Percentiles rank a stretch among this genome's conserved stretches.
phyloP scores from a whole-genome alignment of 2,113 vertebrate species.

The Dipodomys merriami region DNA sequence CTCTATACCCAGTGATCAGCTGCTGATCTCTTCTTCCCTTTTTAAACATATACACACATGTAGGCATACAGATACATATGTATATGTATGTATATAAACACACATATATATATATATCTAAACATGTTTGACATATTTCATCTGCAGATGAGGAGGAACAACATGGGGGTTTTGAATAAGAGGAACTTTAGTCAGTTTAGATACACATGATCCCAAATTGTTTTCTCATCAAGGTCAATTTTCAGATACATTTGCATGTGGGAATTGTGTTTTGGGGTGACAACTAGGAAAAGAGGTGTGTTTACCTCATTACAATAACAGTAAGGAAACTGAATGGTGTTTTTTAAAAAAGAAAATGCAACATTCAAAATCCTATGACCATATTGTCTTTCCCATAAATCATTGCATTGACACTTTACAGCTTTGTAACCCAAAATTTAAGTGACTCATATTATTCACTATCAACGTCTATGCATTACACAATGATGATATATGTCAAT shows the following conservation, averaged over 20 bases:
- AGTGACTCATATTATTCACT: not conserved
- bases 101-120: too few relatives aligned
- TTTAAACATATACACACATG: not conserved
- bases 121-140: not conserved
- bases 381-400: not conserved
- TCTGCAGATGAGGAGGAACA: too few relatives aligned
- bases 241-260: not conserved
- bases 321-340: not conserved
- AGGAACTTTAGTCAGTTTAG: not conserved
- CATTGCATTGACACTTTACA: not conserved
- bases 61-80: rapidly evolving
- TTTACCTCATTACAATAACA: not conserved
- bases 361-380: not conserved
- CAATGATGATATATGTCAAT: not conserved
- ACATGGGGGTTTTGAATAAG: not conserved
- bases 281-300: not conserved
- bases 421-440: not conserved
- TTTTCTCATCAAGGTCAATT: not conserved
- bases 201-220: not conserved
- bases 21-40: not conserved
- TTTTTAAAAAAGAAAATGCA: not conserved
- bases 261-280: not conserved
- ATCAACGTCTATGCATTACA: not conserved
- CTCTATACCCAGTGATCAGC: constrained; percentile 27
- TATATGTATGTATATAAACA: not conserved